Evolutionary conservation across 2,888 invertebrate genomes (phyloP).

Genomic region (Byasa hedistus): DNA sequence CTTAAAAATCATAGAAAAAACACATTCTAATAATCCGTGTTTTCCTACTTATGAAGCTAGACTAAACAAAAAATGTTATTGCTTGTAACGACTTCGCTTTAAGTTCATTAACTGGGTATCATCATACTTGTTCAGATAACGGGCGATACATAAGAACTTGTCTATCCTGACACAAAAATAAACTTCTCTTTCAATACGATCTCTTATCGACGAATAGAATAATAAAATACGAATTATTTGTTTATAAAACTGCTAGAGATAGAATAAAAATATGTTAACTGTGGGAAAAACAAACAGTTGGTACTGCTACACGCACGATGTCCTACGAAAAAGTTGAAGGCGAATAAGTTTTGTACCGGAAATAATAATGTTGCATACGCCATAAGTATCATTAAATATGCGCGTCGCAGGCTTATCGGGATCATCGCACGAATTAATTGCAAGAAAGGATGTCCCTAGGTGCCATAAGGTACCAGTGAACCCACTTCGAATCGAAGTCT

Average conservation of each 20-base stretch:
- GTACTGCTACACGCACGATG: slow-evolving; percentile 19
- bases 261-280: slow-evolving; percentile 2
- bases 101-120: slow-evolving; percentile 28
- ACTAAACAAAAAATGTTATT: slow-evolving; percentile 2
- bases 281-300: slow-evolving; percentile 28
- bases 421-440: slow-evolving; percentile 73
- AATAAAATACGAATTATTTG: not conserved
- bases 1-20: not conserved
- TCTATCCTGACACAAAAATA: slow-evolving; percentile 17
- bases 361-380: slow-evolving; percentile 48
- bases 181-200: slow-evolving; percentile 16
- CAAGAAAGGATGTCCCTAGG: slow-evolving; percentile 65
- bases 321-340: slow-evolving; percentile 17
- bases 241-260: not conserved
- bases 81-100: slow-evolving; percentile 4
- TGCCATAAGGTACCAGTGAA: slow-evolving; percentile 59
- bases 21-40: too few species aligned
- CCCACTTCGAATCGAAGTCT: slow-evolving; percentile 30
- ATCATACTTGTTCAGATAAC: slow-evolving; percentile 25
- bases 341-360: slow-evolving; percentile 56
- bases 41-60: not conserved
- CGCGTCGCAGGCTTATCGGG: slow-evolving; percentile 64
- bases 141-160: slow-evolving; percentile 7
- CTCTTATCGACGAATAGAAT: slow-evolving; percentile 12
- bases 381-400: slow-evolving; percentile 70